These are phyloP conservation scores for Cirrhinus mrigala DNA, from an alignment of 2,797 vertebrate genomes.

Conservation along the genomic window DNA sequence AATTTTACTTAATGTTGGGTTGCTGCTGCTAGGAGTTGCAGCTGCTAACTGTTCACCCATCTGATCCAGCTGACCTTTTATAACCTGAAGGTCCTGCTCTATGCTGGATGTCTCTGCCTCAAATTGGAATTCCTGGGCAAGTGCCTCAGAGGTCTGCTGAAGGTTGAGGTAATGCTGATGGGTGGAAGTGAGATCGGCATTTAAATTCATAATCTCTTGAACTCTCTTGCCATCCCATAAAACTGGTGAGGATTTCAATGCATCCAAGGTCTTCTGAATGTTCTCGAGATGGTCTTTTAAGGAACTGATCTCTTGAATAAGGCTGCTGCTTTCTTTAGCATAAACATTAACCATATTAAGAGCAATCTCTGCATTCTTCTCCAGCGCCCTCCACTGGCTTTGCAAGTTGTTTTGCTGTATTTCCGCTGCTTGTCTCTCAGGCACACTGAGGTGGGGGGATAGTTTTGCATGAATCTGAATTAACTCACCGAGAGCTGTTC, in stretches of 20 bases:
- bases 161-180: constrained; percentile 76
- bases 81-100: constrained; percentile 74
- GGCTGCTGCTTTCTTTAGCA: constrained; percentile 69
- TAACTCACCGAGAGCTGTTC: constrained; percentile 77
- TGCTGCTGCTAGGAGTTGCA: constrained; percentile 69
- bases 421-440: constrained; percentile 76
- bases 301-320: constrained; percentile 69
- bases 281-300: constrained; percentile 75
- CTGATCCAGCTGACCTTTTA: constrained; percentile 76
- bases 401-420: constrained; percentile 79
- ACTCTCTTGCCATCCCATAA: constrained; percentile 69
- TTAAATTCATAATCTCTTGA: constrained; percentile 71
- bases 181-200: constrained; percentile 80
- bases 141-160: constrained; percentile 75
- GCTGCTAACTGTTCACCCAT: constrained; percentile 69
- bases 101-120: constrained; percentile 78
- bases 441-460: constrained; percentile 71
- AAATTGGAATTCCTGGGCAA: constrained; percentile 78
- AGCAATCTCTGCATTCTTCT: constrained; percentile 76
- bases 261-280: constrained; percentile 61
- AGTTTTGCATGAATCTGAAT: constrained; percentile 74
- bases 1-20: constrained; percentile 77
- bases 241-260: constrained; percentile 50
- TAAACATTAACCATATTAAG: constrained; percentile 73
- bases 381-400: constrained; percentile 78